These are phyloP conservation scores for Myripristis jacobus DNA, from an alignment of 2,797 vertebrate species.

Conservation along the genomic window DNA sequence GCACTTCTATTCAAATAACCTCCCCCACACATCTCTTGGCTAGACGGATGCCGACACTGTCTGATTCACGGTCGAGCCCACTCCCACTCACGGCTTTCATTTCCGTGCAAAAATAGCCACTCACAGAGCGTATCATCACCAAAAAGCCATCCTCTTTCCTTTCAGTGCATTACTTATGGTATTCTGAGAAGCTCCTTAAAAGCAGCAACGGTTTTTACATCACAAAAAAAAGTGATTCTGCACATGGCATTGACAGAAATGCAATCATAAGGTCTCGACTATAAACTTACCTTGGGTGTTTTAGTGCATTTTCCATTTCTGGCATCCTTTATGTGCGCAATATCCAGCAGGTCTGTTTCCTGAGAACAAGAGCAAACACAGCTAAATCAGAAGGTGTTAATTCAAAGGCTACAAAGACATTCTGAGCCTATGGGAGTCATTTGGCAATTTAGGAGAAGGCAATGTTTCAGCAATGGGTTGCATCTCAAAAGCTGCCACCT, in stretches of 20 bases:
- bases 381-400: constrained; percentile 14
- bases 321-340: constrained; percentile 84
- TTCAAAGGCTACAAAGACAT: constrained; percentile 34
- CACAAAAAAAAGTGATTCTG: background rate
- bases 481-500: constrained; percentile 33
- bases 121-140: constrained; percentile 37
- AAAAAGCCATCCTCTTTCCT: constrained; percentile 7
- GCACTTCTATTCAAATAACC: constrained; percentile 10
- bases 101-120: constrained; percentile 51
- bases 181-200: constrained; percentile 4
- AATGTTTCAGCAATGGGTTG: constrained; percentile 20
- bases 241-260: background rate
- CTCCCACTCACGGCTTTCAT: constrained; percentile 44
- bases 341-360: constrained; percentile 86
- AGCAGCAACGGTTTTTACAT: background rate
- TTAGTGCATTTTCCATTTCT: constrained; percentile 84
- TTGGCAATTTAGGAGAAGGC: constrained; percentile 5
- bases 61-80: constrained; percentile 50
- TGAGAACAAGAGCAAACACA: constrained; percentile 65
- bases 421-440: background rate
- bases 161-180: constrained; percentile 8
- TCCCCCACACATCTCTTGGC: constrained; percentile 16
- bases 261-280: background rate
- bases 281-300: constrained; percentile 82
- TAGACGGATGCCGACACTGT: constrained; percentile 27